phyloP scores from a whole-genome alignment of 1,140 invertebrate genomes.

The Charaxes varanes region DNA sequence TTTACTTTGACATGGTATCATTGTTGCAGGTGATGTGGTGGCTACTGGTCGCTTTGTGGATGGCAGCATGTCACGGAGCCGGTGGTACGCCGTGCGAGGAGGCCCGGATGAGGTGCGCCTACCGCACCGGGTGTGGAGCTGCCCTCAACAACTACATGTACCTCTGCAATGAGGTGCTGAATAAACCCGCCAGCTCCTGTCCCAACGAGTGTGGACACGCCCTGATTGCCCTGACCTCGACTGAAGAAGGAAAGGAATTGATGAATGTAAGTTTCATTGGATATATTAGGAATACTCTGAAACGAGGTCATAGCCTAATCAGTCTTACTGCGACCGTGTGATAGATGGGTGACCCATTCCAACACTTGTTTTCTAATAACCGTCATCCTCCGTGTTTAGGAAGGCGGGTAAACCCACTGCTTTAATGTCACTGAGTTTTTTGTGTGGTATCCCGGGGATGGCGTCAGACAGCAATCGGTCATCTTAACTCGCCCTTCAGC shows the following conservation, averaged over 20 bases:
- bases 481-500: too few species aligned
- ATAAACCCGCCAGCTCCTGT: constrained; percentile 74
- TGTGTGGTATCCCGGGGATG: too few species aligned
- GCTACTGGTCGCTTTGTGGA: constrained; percentile 40
- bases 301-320: background rate
- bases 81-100: constrained; percentile 77
- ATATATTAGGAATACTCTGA: background rate
- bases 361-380: too few species aligned
- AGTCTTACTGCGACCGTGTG: too few species aligned
- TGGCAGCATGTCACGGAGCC: constrained; percentile 29
- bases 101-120: constrained; percentile 81
- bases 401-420: too few species aligned
- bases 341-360: too few species aligned
- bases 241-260: constrained; percentile 84
- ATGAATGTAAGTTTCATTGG: constrained; percentile 55
- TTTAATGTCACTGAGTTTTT: too few species aligned
- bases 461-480: too few species aligned
- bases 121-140: constrained; percentile 81
- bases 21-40: constrained; percentile 69
- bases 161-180: constrained; percentile 80
- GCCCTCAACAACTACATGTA: constrained; percentile 84
- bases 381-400: too few species aligned
- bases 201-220: constrained; percentile 83
- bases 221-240: constrained; percentile 84
- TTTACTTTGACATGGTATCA: too few species aligned